Conservation (phyloP, 92 coral and sea anemone species). For the Palythoa heliodiscus region DNA sequence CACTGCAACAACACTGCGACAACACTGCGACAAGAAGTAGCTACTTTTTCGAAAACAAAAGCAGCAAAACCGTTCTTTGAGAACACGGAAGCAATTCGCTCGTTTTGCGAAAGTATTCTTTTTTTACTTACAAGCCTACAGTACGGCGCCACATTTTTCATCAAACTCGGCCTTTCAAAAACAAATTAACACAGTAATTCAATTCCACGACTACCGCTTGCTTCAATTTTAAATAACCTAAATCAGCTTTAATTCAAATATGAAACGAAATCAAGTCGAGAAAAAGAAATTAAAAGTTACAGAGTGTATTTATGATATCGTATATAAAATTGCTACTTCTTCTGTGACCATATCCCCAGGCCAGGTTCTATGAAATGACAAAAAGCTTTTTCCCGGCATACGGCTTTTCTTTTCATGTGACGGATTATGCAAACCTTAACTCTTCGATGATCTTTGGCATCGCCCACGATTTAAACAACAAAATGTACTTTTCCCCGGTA, state of each 20-base stretch:
- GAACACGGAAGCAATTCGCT: conserved; percentile 3
- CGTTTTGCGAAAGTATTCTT: not conserved
- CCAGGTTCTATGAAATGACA: not conserved
- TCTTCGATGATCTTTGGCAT: conserved; percentile 2
- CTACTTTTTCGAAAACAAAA: no score
- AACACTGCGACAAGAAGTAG: not conserved
- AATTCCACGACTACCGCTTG: not conserved
- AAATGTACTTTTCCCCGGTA: not conserved
- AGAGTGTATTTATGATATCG: not conserved
- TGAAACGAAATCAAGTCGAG: not conserved
- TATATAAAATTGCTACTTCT: not conserved
- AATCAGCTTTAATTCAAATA: not conserved
- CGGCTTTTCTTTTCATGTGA: not conserved
- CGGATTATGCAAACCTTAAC: not conserved
- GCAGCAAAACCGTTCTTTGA: not conserved
- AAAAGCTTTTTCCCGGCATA: not conserved
- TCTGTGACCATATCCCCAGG: not conserved
- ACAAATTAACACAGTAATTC: not conserved
- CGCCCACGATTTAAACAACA: not conserved
- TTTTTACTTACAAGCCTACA: not conserved
- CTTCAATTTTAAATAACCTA: no score
- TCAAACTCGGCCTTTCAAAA: not conserved
- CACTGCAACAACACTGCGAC: not conserved
- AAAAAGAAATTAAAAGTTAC: not conserved
- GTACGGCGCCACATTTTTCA: not conserved